Evolutionary conservation across 2,113 vertebrate species (phyloP), one percentile per base, ranked within the genome.

Genomic region (Trichomycterus rosablanca): DNA sequence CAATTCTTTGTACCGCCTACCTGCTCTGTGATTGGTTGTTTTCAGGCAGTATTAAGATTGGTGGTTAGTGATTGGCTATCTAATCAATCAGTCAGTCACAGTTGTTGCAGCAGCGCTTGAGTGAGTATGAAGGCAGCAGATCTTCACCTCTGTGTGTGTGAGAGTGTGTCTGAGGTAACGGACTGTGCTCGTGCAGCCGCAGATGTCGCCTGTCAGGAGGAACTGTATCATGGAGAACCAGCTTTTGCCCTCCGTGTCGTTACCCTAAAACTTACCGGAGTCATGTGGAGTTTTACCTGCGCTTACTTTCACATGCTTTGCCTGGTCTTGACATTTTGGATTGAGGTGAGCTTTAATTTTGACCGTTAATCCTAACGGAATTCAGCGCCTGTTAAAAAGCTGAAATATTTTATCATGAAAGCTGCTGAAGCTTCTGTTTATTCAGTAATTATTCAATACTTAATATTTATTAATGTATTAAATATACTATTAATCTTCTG

Each of bases 251-350:
- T 66, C 81, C 82, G 82, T 70, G 72, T 62, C 66, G 65, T 71
- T 51, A 63, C 71, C 71, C 62, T 63, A 70, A 57, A 20, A 76
- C 76, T 60, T 43, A 78, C 71, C 70, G 72, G 72, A 85, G 83
- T 81, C 83, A 88, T 88, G 86, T 81, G 84, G 85, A 84, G 71
- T 74, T 76, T 69, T 64, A 64, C 63, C 44, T 62, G 78, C 72
- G 81, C 66, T 69, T 68, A 74, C 77, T 61, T 78, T 59, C 70
- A 64, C 18, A 54, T 83, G 49, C 72, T 74, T 67, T 80, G 71
- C 63, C 55, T 85, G 6, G 50, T 86, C 57, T 61, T 83, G 64
- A 64, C 75, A 28, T 67, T 86, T 63, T 63, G 78, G 68, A 68
- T 70, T 19, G 70, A 87, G 87, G 87, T 88, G 82, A 86, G 82